Evolutionary conservation across 2,797 vertebrate genomes (phyloP).

Genomic region (Botia kubotai): DNA sequence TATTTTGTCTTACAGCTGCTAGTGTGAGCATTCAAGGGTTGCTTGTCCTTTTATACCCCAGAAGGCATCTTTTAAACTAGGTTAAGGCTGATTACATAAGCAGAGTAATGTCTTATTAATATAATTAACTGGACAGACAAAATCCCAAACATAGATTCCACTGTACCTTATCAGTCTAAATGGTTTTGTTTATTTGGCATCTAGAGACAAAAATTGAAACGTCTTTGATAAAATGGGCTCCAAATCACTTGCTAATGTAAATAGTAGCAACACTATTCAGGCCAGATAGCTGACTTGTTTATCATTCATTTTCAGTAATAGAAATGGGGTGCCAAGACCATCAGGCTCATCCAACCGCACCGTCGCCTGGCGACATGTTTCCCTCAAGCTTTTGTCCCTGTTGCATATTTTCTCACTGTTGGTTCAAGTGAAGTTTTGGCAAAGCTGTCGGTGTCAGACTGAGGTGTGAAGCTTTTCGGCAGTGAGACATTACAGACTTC

Average conservation of each 20-base stretch:
- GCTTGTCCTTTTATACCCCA: constrained; percentile 3
- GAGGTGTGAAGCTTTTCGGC: constrained; percentile 55
- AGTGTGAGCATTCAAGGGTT: constrained; percentile 5
- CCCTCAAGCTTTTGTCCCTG: constrained; percentile 62
- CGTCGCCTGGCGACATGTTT: constrained; percentile 53
- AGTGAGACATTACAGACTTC: constrained; percentile 53
- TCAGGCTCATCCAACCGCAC: constrained; percentile 42
- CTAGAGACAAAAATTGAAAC: constrained; percentile 1
- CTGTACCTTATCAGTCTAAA: neutral
- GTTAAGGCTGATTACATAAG: constrained; percentile 30
- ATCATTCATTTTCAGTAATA: constrained; percentile 37
- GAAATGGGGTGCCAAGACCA: constrained; percentile 36
- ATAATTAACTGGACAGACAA: constrained; percentile 26
- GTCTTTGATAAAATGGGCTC: constrained; percentile 6
- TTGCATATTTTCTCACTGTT: constrained; percentile 49
- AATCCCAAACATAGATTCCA: constrained; percentile 22
- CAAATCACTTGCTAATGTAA: constrained; percentile 20
- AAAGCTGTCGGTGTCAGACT: constrained; percentile 53
- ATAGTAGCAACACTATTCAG: constrained; percentile 8
- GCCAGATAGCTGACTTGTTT: constrained; percentile 26
- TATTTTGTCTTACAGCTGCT: neutral
- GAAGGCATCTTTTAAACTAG: constrained; percentile 16
- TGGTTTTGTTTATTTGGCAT: constrained; percentile 15
- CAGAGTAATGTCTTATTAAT: constrained; percentile 32
- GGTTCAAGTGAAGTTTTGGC: constrained; percentile 56